These are phyloP conservation scores for Odontocerum albicorne DNA, from an alignment of 2,888 invertebrate genomes.

Conservation along the genomic window DNA sequence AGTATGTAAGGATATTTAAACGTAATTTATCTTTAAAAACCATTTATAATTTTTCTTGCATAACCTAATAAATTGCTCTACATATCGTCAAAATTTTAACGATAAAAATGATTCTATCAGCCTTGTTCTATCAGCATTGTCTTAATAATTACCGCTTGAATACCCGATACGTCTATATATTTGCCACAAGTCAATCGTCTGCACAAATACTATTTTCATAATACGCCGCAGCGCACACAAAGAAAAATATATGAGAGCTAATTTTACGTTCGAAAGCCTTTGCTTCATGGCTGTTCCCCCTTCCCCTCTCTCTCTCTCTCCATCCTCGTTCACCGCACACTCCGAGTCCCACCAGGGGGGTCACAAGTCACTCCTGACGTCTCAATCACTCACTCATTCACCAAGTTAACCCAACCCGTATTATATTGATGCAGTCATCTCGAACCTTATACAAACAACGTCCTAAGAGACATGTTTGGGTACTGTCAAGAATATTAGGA, in stretches of 20 bases:
- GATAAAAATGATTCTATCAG: no score
- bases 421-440: constrained; percentile 37
- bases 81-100: no score
- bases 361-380: constrained; percentile 35
- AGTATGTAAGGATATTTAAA: no score
- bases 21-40: no score
- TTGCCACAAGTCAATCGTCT: no score
- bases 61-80: no score
- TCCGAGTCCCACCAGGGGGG: constrained; percentile 40
- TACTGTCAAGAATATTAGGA: no score
- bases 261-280: constrained; percentile 30
- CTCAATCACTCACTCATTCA: constrained; percentile 37
- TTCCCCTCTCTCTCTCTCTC: constrained; percentile 39
- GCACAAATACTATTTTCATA: not conserved
- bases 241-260: constrained; percentile 16
- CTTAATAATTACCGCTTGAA: no score
- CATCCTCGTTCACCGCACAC: constrained; percentile 50
- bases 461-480: constrained; percentile 1
- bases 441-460: constrained; percentile 10
- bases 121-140: no score
- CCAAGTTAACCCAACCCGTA: constrained; percentile 36
- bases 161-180: no score
- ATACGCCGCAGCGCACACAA: not conserved
- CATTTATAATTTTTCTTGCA: no score
- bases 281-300: constrained; percentile 41